Conservation (phyloP, 2,888 invertebrate genomes). For the Stegana nigrithorax region DNA sequence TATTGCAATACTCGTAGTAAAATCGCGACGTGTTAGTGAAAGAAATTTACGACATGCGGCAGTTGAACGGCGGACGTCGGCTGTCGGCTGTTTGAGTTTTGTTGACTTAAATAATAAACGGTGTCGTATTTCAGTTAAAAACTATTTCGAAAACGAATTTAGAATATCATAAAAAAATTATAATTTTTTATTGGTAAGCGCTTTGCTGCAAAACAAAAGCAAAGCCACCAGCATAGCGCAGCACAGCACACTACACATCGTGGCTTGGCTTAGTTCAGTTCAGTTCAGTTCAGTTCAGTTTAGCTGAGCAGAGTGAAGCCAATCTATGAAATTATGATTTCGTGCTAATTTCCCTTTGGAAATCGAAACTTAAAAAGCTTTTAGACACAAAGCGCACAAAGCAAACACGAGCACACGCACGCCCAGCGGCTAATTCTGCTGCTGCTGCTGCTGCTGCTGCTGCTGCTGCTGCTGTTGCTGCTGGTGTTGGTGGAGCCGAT, state of each 20-base stretch:
- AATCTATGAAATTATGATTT: conserved; percentile 57
- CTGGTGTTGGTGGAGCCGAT: conserved; percentile 50
- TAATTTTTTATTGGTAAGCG: not conserved
- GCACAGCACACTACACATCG: too few relatives aligned
- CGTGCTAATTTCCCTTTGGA: conserved; percentile 51
- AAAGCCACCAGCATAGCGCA: not conserved
- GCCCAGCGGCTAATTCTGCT: conserved; percentile 47
- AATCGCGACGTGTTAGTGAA: conserved; percentile 24
- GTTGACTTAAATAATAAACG: not conserved
- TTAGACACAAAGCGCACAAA: not conserved
- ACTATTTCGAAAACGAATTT: not conserved
- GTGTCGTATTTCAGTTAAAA: conserved; percentile 3
- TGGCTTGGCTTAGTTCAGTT: too few relatives aligned
- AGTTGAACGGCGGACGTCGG: too few relatives aligned
- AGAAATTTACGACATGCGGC: conserved; percentile 34
- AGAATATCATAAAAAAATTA: conserved; percentile 33
- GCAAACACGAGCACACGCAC: conserved; percentile 31
- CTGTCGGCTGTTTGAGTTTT: not conserved
- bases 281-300: too few relatives aligned
- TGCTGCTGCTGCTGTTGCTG: conserved; percentile 27
- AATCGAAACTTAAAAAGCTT: not conserved
- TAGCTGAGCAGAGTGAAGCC: not conserved
- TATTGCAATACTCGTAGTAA: conserved; percentile 36
- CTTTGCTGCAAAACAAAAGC: not conserved
- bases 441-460: conserved; percentile 35